Base-by-base conservation (phyloP, 92 coral and sea anemone genomes). In the Porites evermanni region DNA sequence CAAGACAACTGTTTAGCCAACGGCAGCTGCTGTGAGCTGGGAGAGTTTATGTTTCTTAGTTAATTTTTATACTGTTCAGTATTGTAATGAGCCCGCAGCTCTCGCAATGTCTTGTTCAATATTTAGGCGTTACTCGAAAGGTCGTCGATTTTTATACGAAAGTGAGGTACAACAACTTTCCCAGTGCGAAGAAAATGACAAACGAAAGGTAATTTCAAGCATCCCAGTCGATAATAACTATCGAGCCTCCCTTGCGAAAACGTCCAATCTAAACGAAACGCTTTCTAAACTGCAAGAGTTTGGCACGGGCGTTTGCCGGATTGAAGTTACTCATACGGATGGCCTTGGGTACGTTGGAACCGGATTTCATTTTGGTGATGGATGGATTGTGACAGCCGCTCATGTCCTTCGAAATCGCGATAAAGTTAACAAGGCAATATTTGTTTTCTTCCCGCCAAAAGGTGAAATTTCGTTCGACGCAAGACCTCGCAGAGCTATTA, bases 281-380 rank as follows among this genome's bases (percentile, higher is more conserved):
- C 69, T 95, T 65, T 75, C 88, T 19, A 85, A 79, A 26, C 86
- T 95, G 18, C 80, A 86, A 12, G 79, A 86, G 71, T 95, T 87
- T 66, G 82, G 94, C 50, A 71, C 90, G 44, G 98, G 98, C 11
- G 93, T 95, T n/a, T 95, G 98, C 84, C 93, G 86, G 67, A 93
- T 95, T 53, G 86, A 72, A 60, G 98, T 95, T 8, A 52, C 68
- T 19, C 78, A 86, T 29, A 70, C 89, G 23, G 89, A 88, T 12
- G 87, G 93, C 23, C 19, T 72, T 65, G 20, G 71, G 52, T 89
- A 95, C 66, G 32, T 51, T 23, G 98, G 96, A 32, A 90, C 84
- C 23, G 98, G 98, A 8, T 92, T 95, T 59, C 84, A 93, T 54
- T 82, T 95, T 67, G 96, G 98, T 20, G 93, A 93, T 66, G 98